Percentiles rank a stretch among this genome's conserved stretches.
These are phyloP conservation scores for Pentalonia nigronervosa DNA, from an alignment of 1,140 invertebrate genomes.

Conservation along the genomic window DNA sequence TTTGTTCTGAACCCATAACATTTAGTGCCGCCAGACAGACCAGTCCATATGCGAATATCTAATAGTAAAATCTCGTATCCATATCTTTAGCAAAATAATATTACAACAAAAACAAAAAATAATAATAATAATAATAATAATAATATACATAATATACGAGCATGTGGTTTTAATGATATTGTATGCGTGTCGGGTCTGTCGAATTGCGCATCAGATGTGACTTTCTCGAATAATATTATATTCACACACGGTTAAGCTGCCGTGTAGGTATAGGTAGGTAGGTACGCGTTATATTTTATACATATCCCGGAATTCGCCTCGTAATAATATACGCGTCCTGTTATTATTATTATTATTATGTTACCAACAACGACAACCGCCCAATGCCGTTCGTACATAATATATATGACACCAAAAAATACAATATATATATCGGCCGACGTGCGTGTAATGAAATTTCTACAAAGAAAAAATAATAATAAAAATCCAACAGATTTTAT, in stretches of 20 bases:
- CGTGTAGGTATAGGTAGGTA: background rate
- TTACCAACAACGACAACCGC: background rate
- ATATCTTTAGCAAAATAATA: background rate
- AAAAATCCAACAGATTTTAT: background rate
- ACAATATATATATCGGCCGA: background rate
- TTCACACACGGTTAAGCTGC: background rate
- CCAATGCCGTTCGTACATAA: background rate
- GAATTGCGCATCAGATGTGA: background rate
- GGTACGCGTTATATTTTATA: background rate
- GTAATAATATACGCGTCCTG: background rate
- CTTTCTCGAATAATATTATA: background rate
- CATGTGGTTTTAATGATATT: background rate
- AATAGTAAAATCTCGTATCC: background rate
- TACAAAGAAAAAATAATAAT: background rate
- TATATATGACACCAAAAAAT: background rate
- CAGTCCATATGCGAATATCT: background rate
- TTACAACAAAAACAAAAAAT: background rate
- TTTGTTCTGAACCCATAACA: background rate
- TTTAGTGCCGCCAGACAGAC: conserved; percentile 4
- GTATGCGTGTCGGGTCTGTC: background rate
- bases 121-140: background rate
- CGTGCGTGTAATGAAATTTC: background rate
- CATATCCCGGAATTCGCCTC: conserved; percentile 2
- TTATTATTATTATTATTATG: background rate
- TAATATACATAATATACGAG: background rate